Base-by-base conservation (phyloP, 2,797 vertebrate genomes). In the Garrulus glandarius region DNA sequence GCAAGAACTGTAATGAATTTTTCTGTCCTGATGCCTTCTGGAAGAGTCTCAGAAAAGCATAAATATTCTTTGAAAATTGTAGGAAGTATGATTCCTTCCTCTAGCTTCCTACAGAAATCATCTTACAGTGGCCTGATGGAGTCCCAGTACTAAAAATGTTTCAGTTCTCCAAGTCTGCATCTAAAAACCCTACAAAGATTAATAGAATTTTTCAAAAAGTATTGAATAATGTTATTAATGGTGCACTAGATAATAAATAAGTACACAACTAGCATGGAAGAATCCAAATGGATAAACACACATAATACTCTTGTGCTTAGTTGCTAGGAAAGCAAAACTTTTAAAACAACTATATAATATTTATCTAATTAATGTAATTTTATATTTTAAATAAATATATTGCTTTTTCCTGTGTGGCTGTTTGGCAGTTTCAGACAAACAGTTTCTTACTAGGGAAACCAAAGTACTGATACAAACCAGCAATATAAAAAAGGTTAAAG, bases 41-140 rank as follows among this genome's bases (percentile, higher is more conserved):
- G 44, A 74, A 71, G 29, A 77, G 22, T 16, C 32, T 93, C 43
- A 52, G 37, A 65, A 80, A 84, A 84, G 11, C 6, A 91, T 10
- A 10, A 39, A 47, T 43, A 8, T 30, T 76, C 55, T 72, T 60
- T 65, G 21, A 86, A 76, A 94, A 52, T 23, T 4, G 5, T 36
- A 57, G 49, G 32, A 70, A 15, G 8, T 29, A 46, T 22, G 24
- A 59, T 53, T 79, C 10, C 15, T 72, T 94, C 22, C 15, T 49
- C 55, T 59, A n/a, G 11, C 26, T 83, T 76, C 29, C 32, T 63
- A 19, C 9, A 37, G 24, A 72, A 72, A 30, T 27, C 10, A 43
- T 72, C 15, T 41, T 47, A 47, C 20, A 71, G 44, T 34, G 36
- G 10, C 18, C 56, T 0, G 0, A 32, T 37, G n/a, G 39, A 39